phyloP scores from a whole-genome alignment of 2,113 vertebrate genomes.

The Oenanthe melanoleuca region DNA sequence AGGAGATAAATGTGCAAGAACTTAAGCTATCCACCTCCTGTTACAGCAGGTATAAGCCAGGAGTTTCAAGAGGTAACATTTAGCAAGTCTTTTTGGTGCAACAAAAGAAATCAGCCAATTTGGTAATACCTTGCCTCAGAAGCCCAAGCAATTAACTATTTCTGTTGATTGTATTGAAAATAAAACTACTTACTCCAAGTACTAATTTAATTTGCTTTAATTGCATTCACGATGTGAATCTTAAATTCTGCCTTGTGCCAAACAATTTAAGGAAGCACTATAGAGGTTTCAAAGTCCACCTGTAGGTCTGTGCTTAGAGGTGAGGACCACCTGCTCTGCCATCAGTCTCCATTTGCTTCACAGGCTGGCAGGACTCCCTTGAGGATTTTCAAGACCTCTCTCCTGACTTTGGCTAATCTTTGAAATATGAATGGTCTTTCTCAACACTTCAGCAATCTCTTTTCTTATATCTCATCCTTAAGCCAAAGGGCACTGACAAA shows the following conservation, averaged over 20 bases:
- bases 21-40: not conserved
- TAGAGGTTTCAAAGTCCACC: not conserved
- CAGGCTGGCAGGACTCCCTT: rapidly evolving
- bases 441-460: not conserved
- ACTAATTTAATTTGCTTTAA: not conserved
- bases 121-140: not conserved
- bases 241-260: not conserved
- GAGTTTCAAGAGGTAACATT: not conserved
- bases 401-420: not conserved
- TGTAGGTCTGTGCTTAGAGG: rapidly evolving
- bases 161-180: not conserved
- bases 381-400: not conserved
- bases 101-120: not conserved
- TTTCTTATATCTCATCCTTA: not conserved
- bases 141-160: not conserved
- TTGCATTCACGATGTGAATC: not conserved
- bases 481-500: not conserved
- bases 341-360: not conserved
- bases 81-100: not conserved
- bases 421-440: not conserved
- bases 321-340: not conserved
- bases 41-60: not conserved
- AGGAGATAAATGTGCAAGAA: not conserved
- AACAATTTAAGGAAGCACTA: not conserved
- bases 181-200: not conserved